Percentiles rank a stretch among this genome's conserved stretches.
These are phyloP conservation scores for Tinamus major DNA, from an alignment of 2,797 vertebrate genomes.

Conservation along the genomic window DNA sequence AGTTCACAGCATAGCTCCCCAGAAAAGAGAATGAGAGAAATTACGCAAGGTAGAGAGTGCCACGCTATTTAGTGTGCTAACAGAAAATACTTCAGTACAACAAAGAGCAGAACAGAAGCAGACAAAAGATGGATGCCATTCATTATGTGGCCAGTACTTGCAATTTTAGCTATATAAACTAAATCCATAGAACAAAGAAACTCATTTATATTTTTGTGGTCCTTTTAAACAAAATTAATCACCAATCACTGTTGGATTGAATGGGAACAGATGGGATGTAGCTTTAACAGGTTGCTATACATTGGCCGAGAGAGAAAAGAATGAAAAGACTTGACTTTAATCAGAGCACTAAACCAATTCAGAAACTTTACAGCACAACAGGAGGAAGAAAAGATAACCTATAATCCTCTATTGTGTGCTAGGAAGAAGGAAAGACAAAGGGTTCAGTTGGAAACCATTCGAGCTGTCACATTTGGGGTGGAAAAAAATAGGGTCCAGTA, in stretches of 20 bases:
- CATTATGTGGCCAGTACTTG: not conserved
- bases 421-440: not conserved
- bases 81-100: not conserved
- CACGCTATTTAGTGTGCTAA: not conserved
- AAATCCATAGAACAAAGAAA: conserved; percentile 31
- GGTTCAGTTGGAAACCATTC: not conserved
- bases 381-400: conserved; percentile 38
- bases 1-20: not conserved
- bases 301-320: conserved; percentile 37
- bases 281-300: conserved; percentile 36
- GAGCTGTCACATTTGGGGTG: not conserved
- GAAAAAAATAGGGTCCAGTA: not conserved
- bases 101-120: not conserved
- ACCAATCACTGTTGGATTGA: not conserved
- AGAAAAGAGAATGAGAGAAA: not conserved
- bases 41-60: not conserved
- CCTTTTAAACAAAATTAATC: conserved; percentile 45
- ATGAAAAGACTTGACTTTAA: conserved; percentile 55
- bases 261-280: conserved; percentile 18
- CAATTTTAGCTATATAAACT: not conserved
- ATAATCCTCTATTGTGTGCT: not conserved
- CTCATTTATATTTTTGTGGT: conserved; percentile 27
- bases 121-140: not conserved
- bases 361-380: conserved; percentile 42
- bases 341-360: conserved; percentile 49